These are phyloP conservation scores for Caranx melampygus DNA, from an alignment of 2,113 vertebrate species.

Conservation along the genomic window DNA sequence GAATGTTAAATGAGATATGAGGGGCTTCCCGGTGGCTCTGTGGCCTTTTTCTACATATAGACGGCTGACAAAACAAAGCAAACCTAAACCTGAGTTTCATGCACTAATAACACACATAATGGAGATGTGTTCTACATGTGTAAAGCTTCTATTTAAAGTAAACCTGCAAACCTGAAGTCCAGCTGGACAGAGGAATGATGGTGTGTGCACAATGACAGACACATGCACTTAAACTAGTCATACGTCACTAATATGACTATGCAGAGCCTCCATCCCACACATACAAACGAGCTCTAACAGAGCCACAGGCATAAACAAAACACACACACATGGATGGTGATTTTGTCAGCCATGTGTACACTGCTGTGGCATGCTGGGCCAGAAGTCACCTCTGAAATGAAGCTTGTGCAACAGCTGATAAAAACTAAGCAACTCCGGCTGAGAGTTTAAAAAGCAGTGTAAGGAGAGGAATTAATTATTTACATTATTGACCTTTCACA, in stretches of 20 bases:
- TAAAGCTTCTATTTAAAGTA: background rate
- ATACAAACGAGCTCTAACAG: conserved; percentile 1
- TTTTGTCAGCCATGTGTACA: conserved; percentile 48
- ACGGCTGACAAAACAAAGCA: background rate
- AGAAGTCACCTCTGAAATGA: conserved; percentile 47
- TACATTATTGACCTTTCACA: background rate
- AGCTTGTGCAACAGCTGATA: conserved; percentile 41
- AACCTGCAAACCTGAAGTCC: background rate
- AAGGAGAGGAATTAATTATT: too few relatives aligned
- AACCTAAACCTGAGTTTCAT: background rate
- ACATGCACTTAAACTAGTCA: conserved; percentile 4
- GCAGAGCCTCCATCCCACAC: background rate
- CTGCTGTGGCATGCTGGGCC: conserved; percentile 38
- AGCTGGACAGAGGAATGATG: conserved; percentile 3
- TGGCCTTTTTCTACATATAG: conserved; percentile 10
- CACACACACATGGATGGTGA: conserved; percentile 29
- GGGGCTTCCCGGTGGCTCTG: conserved; percentile 27
- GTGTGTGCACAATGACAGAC: background rate
- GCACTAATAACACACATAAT: background rate
- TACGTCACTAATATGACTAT: conserved; percentile 2
- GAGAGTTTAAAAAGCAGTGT: conserved; percentile 9
- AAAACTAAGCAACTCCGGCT: conserved; percentile 29
- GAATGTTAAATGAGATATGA: conserved; percentile 25
- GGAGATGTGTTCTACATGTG: background rate
- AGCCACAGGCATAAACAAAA: conserved; percentile 22